Percentiles rank a stretch among this genome's conserved stretches.
Conservation (phyloP, 2,113 vertebrate genomes). For the Neoarius graeffei region DNA sequence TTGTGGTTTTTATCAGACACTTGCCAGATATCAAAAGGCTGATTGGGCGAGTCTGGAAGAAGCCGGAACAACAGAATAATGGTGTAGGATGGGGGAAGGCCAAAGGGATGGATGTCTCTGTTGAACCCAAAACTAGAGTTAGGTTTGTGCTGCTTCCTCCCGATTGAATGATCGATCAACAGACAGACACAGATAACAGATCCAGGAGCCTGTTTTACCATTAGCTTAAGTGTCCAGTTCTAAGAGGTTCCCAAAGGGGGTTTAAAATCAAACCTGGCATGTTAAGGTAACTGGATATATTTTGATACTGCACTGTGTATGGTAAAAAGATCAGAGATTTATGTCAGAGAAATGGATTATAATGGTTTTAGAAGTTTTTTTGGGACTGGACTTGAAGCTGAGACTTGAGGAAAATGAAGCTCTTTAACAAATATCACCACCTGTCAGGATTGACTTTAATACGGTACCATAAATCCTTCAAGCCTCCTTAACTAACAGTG, state of each 20-base stretch:
- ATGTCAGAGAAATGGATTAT: not conserved
- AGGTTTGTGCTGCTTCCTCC: not conserved
- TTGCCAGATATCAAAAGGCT: slow-evolving; percentile 97
- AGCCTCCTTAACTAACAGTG: slow-evolving; percentile 30
- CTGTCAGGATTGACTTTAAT: slow-evolving; percentile 47
- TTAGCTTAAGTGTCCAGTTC: not conserved
- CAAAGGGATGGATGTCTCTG: slow-evolving; percentile 93
- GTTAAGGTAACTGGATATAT: slow-evolving; percentile 17
- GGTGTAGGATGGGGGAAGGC: slow-evolving; percentile 86
- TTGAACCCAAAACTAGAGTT: slow-evolving; percentile 48
- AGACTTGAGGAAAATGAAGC: slow-evolving; percentile 5
- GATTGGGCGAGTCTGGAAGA: slow-evolving; percentile 83
- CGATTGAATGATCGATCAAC: no score
- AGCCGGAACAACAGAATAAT: slow-evolving; percentile 91
- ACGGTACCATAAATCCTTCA: slow-evolving; percentile 47
- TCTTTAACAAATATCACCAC: slow-evolving; percentile 37
- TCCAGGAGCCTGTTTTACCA: not conserved
- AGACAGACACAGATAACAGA: not conserved
- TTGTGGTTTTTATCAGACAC: slow-evolving; percentile 87
- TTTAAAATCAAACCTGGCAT: slow-evolving; percentile 5
- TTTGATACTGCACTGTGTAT: slow-evolving; percentile 11
- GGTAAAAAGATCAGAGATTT: slow-evolving; percentile 30
- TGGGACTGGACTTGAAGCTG: slow-evolving; percentile 5
- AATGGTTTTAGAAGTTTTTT: slow-evolving; percentile 10
- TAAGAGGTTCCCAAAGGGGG: not conserved